Evolutionary conservation across 2,888 invertebrate species (phyloP), one percentile per base, ranked within the genome.

Genomic region (Drosophila algonquin): DNA sequence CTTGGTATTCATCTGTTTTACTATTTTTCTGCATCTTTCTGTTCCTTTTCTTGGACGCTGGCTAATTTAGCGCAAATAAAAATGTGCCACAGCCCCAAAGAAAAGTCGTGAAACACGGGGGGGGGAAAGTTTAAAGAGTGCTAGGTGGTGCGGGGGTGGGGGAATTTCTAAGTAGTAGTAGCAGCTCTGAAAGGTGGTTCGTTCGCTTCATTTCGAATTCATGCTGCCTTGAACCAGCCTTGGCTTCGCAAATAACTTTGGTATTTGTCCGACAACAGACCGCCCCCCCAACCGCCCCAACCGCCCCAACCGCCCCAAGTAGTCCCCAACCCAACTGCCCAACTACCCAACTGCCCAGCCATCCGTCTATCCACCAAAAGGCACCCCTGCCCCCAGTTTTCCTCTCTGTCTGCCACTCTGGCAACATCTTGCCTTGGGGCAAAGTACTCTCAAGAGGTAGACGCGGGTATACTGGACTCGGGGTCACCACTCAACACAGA

Each of bases 61-160:
- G 48, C 88, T 83, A 83, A 83, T 83, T 83, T 88, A 86, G 89
- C 74, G 80, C 83, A 83, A 83, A 83, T 88, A 83, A 83, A 83
- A 83, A 82, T 75, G 80, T 73, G 80, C 73, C 85, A 74, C 74
- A 87, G 73, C 87, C 84, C 10, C 50, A 54, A 35, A 21, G 21
- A 21, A 63, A 16, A 58, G 40, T 63, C 50, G 65, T 68, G 56
- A 46, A 80, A 72, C 55, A 59, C 55, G 27, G 24, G 24, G 27
- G 24, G 24, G 6, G 2, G n/a, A 40, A 52, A 35, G 12, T n/a
- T 6, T n/a, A 10, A 51, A 30, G 32, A 7, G 40, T 45, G 32
- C 45, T n/a, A 12, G 55, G 24, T 12, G 10, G 10, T 14, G 16
- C n/a, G n/a, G n/a, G n/a, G n/a, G n/a, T n/a, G 24, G 24, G 10